These are phyloP conservation scores for Gonocerus acuteangulatus DNA, from an alignment of 2,888 invertebrate species.

Conservation along the genomic window DNA sequence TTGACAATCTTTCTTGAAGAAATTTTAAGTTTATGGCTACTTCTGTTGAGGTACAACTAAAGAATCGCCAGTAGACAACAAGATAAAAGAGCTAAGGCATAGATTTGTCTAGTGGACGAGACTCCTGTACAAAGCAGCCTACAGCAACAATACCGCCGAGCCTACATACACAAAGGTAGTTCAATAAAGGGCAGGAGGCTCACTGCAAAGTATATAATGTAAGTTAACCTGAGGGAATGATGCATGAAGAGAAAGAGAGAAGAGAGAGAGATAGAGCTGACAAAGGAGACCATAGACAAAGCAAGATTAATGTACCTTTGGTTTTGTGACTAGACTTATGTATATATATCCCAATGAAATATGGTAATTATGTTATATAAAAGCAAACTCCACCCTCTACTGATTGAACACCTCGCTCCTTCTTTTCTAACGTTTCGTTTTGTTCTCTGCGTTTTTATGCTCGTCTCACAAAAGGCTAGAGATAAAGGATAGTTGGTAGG, in stretches of 20 bases:
- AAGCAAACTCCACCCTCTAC: constrained; percentile 2
- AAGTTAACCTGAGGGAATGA: constrained; percentile 2
- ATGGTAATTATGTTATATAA: constrained; percentile 32
- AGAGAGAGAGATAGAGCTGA: neutral
- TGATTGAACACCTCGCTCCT: neutral
- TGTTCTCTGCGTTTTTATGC: no score
- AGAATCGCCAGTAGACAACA: no score
- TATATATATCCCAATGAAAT: constrained; percentile 33
- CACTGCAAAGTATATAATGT: constrained; percentile 16
- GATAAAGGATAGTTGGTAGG: no score
- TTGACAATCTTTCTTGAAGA: no score
- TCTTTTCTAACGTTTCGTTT: neutral
- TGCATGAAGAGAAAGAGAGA: neutral
- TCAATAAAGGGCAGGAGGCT: constrained; percentile 1
- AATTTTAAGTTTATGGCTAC: no score
- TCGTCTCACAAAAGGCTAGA: no score
- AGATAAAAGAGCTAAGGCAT: no score
- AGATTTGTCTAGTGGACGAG: no score
- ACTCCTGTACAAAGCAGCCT: no score
- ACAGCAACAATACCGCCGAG: no score
- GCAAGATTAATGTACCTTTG: constrained; percentile 10
- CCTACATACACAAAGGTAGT: constrained; percentile 6
- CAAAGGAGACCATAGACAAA: constrained; percentile 4
- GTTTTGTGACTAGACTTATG: constrained; percentile 16
- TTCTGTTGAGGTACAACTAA: no score